Evolutionary conservation across 2,113 vertebrate species (phyloP).

Genomic region (Micromys minutus): DNA sequence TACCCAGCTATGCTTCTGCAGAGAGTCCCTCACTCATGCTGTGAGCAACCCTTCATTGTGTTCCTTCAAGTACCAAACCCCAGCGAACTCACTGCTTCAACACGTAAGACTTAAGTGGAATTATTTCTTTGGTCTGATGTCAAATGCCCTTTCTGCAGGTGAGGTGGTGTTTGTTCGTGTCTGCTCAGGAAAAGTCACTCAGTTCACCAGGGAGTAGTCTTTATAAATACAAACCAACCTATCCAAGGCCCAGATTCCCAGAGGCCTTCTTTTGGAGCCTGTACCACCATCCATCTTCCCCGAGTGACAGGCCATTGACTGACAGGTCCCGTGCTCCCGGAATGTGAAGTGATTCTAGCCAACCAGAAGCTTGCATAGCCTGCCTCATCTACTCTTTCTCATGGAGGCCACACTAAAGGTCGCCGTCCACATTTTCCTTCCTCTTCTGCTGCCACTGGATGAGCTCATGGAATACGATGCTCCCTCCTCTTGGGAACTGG

Average conservation of each 20-base stretch:
- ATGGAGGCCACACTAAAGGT: not conserved
- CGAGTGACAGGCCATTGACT: not conserved
- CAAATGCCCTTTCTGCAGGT: not conserved
- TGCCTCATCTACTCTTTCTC: not conserved
- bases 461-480: not conserved
- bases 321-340: not conserved
- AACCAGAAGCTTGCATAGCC: not conserved
- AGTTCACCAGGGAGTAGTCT: not conserved
- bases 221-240: not conserved
- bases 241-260: not conserved
- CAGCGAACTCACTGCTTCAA: not conserved
- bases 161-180: not conserved
- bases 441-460: not conserved
- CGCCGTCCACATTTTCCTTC: not conserved
- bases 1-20: not conserved
- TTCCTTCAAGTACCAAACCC: not conserved
- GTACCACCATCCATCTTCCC: not conserved
- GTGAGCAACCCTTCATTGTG: not conserved
- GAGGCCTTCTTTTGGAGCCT: not conserved
- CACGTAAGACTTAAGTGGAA: not conserved
- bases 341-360: not conserved
- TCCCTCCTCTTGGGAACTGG: not conserved
- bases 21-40: not conserved
- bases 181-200: not conserved
- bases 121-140: not conserved